Evolutionary conservation across 2,888 invertebrate species (phyloP), one percentile per base, ranked within the genome.

Genomic region (Erebia aethiops): DNA sequence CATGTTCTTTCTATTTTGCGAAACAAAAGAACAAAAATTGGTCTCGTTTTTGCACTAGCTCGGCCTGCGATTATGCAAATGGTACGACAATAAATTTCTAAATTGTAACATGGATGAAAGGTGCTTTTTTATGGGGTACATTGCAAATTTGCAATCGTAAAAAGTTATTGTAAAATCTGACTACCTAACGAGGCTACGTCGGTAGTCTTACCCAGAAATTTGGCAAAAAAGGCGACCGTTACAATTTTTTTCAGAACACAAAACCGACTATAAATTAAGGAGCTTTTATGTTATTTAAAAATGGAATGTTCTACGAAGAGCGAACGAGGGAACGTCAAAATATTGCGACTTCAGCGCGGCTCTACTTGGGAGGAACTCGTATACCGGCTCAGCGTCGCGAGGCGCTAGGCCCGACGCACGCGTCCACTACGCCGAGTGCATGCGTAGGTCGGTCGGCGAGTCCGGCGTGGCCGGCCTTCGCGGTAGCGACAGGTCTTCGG

Each of bases 401-500:
- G 82, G 80, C 76, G 82, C 77, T 82, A 80, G 81, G 80, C 81
- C 78, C 74, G 77, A 74, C 77, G 79, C 79, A 81, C 86, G 87
- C 85, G 83, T 81, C 77, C 80, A 88, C 89, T 92, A 92, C 89
- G 91, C 91, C 84, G 88, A 83, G 85, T 91, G 92, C 84, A 92
- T 81, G 85, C 93, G 91, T 83, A 93, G 86, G 86, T 92, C 93
- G 78, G 92, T 89, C 83, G 92, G 92, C 80, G 91, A 92, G 83
- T 90, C 90, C 77, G 92, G 92, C 83, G 92, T 91, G 82, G 89
- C 88, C 83, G 92, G 90, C 77, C 93, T 85, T 77, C 93, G 87
- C 69, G 92, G 92, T 94, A 98, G 95, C 69, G 97, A 97, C 75
- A 98, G 94, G 86, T 98, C 98, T 86, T 98, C 98, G 9, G 98